A percentile compares a stretch with the other conserved stretches of the same genome.
phyloP scores from a whole-genome alignment of 2,113 vertebrate genomes.

The Psephotus haematonotus region DNA sequence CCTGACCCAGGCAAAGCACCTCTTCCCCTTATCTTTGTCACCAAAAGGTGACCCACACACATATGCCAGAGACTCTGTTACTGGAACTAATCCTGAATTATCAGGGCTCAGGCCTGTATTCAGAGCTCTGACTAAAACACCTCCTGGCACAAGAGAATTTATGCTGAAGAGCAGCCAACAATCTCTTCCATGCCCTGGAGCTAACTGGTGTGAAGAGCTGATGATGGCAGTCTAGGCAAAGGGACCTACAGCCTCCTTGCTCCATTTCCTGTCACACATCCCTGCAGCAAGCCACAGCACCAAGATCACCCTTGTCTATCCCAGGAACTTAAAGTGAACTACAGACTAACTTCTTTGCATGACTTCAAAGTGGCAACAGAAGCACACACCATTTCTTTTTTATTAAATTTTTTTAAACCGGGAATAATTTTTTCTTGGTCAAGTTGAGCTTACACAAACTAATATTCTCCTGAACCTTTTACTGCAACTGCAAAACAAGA shows the following conservation, averaged over 20 bases:
- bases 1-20: neutral
- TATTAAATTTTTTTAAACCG: neutral
- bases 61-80: rapidly evolving
- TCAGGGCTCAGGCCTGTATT: neutral
- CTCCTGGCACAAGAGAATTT: neutral
- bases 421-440: neutral
- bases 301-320: neutral
- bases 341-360: neutral
- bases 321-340: neutral
- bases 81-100: neutral
- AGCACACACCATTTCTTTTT: rapidly evolving
- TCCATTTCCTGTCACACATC: neutral
- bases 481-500: neutral
- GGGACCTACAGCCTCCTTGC: neutral
- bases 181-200: rapidly evolving
- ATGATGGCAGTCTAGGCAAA: too few species aligned
- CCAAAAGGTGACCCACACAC: neutral
- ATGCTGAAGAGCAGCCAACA: neutral
- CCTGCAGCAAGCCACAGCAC: neutral
- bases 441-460: neutral
- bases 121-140: neutral
- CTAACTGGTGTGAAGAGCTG: neutral
- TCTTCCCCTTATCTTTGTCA: neutral
- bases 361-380: neutral
- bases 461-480: neutral